Evolutionary conservation across 2,113 vertebrate species (phyloP).

Genomic region (Camelus bactrianus): DNA sequence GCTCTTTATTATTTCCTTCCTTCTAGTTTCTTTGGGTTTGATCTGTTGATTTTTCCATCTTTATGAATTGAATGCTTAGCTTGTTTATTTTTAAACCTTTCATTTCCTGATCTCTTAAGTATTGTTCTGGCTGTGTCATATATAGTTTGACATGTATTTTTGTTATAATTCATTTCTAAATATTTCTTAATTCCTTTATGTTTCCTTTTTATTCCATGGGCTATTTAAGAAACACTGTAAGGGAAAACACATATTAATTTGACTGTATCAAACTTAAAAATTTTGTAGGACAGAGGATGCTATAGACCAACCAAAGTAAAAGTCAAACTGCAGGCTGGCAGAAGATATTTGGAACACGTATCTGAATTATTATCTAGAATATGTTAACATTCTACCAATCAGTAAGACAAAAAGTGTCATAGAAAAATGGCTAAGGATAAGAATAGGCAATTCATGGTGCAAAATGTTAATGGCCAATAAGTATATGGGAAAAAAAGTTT

Average conservation of each 20-base stretch:
- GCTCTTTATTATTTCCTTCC: conserved; percentile 20
- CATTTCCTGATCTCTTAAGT: neutral
- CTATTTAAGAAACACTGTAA: conserved; percentile 32
- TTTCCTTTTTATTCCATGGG: neutral
- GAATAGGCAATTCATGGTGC: neutral
- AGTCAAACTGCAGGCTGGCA: neutral
- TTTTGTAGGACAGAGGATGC: conserved; percentile 14
- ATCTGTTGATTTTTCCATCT: neutral
- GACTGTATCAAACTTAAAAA: conserved; percentile 4
- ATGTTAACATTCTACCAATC: neutral
- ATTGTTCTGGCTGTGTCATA: neutral
- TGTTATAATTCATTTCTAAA: conserved; percentile 39
- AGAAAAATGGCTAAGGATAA: conserved; percentile 16
- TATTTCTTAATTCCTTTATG: conserved; percentile 2
- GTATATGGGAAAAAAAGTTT: conserved; percentile 12
- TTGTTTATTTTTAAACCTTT: conserved; percentile 19
- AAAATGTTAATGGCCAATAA: conserved; percentile 10
- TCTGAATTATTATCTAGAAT: conserved; percentile 3
- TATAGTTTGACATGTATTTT: conserved; percentile 3
- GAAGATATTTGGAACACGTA: neutral
- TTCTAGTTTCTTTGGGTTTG: conserved; percentile 5
- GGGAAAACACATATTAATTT: conserved; percentile 23
- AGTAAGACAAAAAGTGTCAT: neutral
- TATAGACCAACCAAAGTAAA: neutral
- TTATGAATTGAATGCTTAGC: neutral